These are phyloP conservation scores for Pyxicephalus adspersus DNA, from an alignment of 2,113 vertebrate species.

Conservation along the genomic window DNA sequence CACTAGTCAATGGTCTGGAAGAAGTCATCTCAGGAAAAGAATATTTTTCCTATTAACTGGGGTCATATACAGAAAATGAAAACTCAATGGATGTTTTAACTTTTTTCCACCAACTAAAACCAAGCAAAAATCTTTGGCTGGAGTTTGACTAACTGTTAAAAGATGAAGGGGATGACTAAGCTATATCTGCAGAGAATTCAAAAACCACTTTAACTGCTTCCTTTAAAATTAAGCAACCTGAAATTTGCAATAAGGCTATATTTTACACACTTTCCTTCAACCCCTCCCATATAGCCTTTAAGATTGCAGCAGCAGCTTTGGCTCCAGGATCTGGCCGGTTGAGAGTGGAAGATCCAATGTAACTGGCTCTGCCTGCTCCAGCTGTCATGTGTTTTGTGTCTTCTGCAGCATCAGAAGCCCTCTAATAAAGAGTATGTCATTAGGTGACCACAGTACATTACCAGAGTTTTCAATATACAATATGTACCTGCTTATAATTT, in stretches of 20 bases:
- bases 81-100: too few relatives aligned
- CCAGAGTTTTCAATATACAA: background rate
- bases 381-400: conserved; percentile 84
- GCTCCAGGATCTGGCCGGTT: conserved; percentile 88
- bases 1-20: too few relatives aligned
- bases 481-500: background rate
- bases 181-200: too few relatives aligned
- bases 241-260: background rate
- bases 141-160: too few relatives aligned
- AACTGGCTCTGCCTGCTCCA: conserved; percentile 89
- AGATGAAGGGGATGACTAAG: too few relatives aligned
- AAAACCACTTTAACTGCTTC: too few relatives aligned
- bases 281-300: conserved; percentile 74
- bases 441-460: background rate
- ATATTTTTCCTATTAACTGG: too few relatives aligned
- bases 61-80: too few relatives aligned
- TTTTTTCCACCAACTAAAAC: too few relatives aligned
- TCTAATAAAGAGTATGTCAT: conserved; percentile 66
- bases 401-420: conserved; percentile 78
- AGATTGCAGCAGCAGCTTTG: conserved; percentile 77
- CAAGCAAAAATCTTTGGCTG: too few relatives aligned
- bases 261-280: conserved; percentile 62
- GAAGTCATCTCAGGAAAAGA: too few relatives aligned
- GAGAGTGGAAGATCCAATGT: conserved; percentile 78
- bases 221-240: background rate